Base-by-base conservation (phyloP, 2,113 vertebrate species). In the Mastomys coucha region DNA sequence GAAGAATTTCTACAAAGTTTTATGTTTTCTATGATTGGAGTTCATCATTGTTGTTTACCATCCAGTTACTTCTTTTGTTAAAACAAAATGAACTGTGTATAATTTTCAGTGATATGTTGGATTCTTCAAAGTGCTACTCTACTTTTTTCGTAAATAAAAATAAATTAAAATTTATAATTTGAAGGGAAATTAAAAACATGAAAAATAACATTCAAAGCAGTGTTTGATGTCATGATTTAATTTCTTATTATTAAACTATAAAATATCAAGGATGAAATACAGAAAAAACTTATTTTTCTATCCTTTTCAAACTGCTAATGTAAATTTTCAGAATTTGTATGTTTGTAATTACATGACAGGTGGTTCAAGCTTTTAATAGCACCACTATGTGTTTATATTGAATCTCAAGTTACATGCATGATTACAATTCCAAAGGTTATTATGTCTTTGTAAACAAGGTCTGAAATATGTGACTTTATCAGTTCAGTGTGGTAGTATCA, bases 371-470 rank as follows among this genome's bases (percentile, higher is more conserved):
- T 82, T 31, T 90, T 63, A 39, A 19, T 39, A 33, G 56, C 26
- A 8, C 31, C 2, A 73, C 56, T 78, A 42, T 60, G 1, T 72
- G 65, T 70, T 80, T 49, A 76, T 58, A 65, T 80, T 42, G 14
- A 10, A 5, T 75, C 3, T 63, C 53, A 67, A 49, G 9, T 20
- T 67, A 4, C 75, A 10, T 73, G 39, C 19, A 56, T 63, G 5
- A 17, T 24, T 24, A 76, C 20, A 76, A 94, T 63, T n/a, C 3
- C 28, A 63, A 69, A 76, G 36, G 60, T 31, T 77, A 33, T 1
- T 13, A 53, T 1, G 7, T 17, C 53, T 8, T 73, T 0, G 7
- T 3, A 4, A 24, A 28, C 2, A 49, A 1, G 42, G 2, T 45
- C 63, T 88, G 51, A 8, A 91, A 90, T 53, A 45, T 77, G 20